Conservation (phyloP, 2,888 invertebrate genomes). For the Eristalis pertinax region DNA sequence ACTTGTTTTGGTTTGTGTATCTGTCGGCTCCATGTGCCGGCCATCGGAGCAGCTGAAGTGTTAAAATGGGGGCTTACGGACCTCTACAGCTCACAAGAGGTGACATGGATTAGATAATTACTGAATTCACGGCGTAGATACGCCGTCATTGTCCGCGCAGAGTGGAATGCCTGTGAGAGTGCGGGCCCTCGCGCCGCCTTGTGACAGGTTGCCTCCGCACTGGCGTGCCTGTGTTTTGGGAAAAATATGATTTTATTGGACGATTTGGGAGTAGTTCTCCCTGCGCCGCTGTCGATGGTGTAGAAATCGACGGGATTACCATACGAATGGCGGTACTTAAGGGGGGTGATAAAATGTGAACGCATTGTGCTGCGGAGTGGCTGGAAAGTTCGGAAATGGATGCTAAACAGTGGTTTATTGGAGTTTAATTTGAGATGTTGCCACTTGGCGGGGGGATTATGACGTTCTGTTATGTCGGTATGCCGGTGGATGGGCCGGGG, state of each 20-base stretch:
- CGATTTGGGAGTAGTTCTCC: conserved; percentile 45
- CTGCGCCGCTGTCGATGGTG: conserved; percentile 38
- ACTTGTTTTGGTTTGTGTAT: conserved; percentile 46
- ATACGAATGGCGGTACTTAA: conserved; percentile 66
- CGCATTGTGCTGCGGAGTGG: conserved; percentile 40
- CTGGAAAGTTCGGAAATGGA: conserved; percentile 37
- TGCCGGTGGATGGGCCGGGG: neutral
- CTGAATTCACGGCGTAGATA: conserved; percentile 49
- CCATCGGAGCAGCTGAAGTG: conserved; percentile 56
- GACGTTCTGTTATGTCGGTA: conserved; percentile 39
- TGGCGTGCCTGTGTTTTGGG: conserved; percentile 29
- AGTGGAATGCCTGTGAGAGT: neutral
- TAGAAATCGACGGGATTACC: conserved; percentile 55
- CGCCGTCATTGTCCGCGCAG: neutral
- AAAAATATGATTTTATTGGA: conserved; percentile 55
- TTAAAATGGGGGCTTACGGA: conserved; percentile 62
- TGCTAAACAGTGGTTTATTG: conserved; percentile 71
- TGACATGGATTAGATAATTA: conserved; percentile 68
- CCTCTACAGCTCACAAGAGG: conserved; percentile 41
- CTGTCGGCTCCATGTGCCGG: conserved; percentile 30
- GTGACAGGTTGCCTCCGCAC: conserved; percentile 51
- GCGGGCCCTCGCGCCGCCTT: neutral
- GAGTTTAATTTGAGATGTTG: conserved; percentile 67
- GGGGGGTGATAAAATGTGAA: conserved; percentile 67
- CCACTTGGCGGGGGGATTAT: conserved; percentile 53